Base-by-base conservation (phyloP, 2,113 vertebrate species). In the Serranochromis macrocephalus region DNA sequence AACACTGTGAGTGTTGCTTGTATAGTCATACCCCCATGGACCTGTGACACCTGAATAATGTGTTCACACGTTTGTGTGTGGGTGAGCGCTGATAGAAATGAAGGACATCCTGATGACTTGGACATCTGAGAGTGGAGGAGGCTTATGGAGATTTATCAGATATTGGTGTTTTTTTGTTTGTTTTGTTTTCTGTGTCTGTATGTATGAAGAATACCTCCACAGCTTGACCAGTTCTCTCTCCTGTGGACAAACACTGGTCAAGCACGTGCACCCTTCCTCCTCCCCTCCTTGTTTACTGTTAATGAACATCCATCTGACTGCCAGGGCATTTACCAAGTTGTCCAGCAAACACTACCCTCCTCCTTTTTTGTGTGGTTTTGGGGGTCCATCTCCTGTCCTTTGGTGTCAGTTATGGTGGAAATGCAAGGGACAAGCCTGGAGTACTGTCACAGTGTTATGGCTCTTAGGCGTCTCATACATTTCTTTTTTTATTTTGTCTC, bases 141-240 rank as follows among this genome's bases (percentile, higher is more conserved):
- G 82, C 75, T 86, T 36, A 61, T 83, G 83, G 91, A 90, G 85
- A 93, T 88, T 88, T 93, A 73, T 89, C 71, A 83, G 73, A 80
- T 84, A 42, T 88, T 91, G 71, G 53, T 88, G 79, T n/a, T 75
- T 81, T 75, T 6, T 79, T 33, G 57, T 61, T 71, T 31, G 47
- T 29, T 75, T 80, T 16, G 51, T 80, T 89, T 79, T 82, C 66
- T 84, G 29, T 8, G 68, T 19, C 84, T 57, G 80, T 88, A 55
- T 85, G 90, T 94, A 85, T 95, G 92, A 94, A 93, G 91, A 94
- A 94, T 94, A 93, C 95, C 95, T 96, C 95, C 93, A 91, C 86
- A 85, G 89, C 89, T 92, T 86, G 94, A 92, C 93, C 88, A 86
- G 88, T 49, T 89, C 83, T 93, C 85, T 91, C 83, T 88, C 57